Evolutionary conservation across 2,797 vertebrate genomes (phyloP), one percentile per base, ranked within the genome.

Genomic region (Oryzias sinensis): DNA sequence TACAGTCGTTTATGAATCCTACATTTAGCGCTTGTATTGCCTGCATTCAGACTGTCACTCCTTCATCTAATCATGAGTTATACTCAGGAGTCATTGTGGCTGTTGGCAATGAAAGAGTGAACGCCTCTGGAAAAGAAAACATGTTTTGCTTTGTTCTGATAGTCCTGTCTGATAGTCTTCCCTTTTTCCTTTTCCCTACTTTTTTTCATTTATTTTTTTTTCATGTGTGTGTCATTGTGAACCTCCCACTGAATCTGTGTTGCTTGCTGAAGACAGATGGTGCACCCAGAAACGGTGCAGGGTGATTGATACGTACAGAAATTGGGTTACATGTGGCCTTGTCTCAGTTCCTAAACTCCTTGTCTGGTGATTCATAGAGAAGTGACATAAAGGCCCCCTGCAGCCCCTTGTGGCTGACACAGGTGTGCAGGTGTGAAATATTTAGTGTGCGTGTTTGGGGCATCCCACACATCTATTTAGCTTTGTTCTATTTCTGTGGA

Each of bases 301-400:
- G 62, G 69, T 91, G 90, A 91, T 92, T 91, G 90, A 91, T 91
- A 90, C 85, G 82, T 89, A 82, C 85, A 88, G 84, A 89, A 93
- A 91, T 86, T 89, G 84, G 91, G 89, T 90, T 93, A 91, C 84
- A 83, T 91, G 89, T 89, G 84, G 83, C 80, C 80, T 79, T 70
- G 81, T 88, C 82, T 86, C 84, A 45, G 49, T 85, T 76, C 77
- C 83, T 86, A 89, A 90, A 89, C 79, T 82, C 79, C 65, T 49
- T 58, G 62, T 76, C 80, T 43, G 68, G 74, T 90, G 90, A 91
- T 91, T 90, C 85, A 91, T 90, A 76, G 81, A 70, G 81, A 80
- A 84, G 79, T 74, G 79, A 69, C 86, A 83, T 88, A 85, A 84
- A 85, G 83, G 81, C 79, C 65, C 54, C 57, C 80, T 50, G 61